Evolutionary conservation across 2,797 vertebrate species (phyloP).

Genomic region (Etheostoma nigrum): DNA sequence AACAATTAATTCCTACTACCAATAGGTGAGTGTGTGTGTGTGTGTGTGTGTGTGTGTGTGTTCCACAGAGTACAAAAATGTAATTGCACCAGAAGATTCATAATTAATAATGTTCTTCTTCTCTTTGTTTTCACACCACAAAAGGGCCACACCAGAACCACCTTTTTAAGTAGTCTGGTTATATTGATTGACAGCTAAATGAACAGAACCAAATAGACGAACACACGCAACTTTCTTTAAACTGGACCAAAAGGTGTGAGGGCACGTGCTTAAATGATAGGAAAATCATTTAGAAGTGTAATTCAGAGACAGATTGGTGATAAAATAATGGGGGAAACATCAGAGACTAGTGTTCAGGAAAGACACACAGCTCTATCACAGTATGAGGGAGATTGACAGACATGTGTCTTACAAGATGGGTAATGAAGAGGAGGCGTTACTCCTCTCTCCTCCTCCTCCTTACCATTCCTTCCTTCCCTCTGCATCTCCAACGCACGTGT

Average conservation of each 20-base stretch:
- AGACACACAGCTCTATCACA: neutral
- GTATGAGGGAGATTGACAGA: neutral
- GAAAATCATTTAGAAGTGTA: neutral
- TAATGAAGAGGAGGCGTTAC: slow-evolving; percentile 3
- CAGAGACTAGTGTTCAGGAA: neutral
- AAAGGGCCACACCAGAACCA: no score
- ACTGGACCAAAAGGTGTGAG: neutral
- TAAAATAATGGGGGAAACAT: neutral
- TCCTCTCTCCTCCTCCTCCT: neutral
- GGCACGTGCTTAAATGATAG: neutral
- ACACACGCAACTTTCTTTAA: neutral
- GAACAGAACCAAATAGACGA: neutral
- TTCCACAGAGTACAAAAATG: no score
- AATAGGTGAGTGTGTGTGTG: no score
- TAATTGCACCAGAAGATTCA: no score
- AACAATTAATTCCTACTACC: no score
- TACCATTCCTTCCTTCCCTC: neutral
- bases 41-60: no score
- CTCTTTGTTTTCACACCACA: no score
- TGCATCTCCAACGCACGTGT: neutral
- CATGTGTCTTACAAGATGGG: slow-evolving; percentile 2
- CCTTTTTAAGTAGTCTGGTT: no score
- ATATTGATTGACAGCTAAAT: neutral
- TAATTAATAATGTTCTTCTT: no score
- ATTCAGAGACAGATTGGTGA: neutral